phyloP scores from a whole-genome alignment of 2,797 vertebrate species.

The Remorina albescens region DNA sequence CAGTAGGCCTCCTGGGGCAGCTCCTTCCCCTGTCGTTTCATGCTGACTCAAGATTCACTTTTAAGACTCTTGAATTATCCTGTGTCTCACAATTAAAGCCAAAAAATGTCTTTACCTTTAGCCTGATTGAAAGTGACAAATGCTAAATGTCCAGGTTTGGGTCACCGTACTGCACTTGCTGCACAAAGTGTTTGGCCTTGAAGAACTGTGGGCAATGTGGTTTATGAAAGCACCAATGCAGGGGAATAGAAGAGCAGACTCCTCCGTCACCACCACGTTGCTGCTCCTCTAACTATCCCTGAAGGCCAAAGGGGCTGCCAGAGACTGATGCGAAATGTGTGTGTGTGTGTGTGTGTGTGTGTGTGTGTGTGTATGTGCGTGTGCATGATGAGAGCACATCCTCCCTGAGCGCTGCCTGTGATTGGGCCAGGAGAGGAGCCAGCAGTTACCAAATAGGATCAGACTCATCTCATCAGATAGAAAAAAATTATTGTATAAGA shows the following conservation, averaged over 20 bases:
- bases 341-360: constrained; percentile 17
- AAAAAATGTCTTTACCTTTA: constrained; percentile 1
- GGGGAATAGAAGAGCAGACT: constrained; percentile 32
- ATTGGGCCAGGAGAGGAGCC: constrained; percentile 56
- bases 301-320: constrained; percentile 22
- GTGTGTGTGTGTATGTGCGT: neutral
- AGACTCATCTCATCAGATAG: constrained; percentile 81
- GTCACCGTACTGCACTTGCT: constrained; percentile 9
- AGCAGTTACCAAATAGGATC: constrained; percentile 44
- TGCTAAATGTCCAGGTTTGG: neutral
- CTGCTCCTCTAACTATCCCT: constrained; percentile 19
- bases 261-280: constrained; percentile 14
- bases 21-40: constrained; percentile 12
- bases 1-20: constrained; percentile 38
- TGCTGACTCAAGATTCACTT: constrained; percentile 24
- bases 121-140: constrained; percentile 38
- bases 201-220: constrained; percentile 52
- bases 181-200: constrained; percentile 51
- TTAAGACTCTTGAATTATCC: constrained; percentile 54
- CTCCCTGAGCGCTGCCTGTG: constrained; percentile 65
- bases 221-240: constrained; percentile 61
- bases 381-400: constrained; percentile 37
- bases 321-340: constrained; percentile 16
- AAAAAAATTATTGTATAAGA: constrained; percentile 93
- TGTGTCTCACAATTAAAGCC: constrained; percentile 29